Conservation (phyloP, 2,113 vertebrate genomes). For the Oreocharis arfaki region DNA sequence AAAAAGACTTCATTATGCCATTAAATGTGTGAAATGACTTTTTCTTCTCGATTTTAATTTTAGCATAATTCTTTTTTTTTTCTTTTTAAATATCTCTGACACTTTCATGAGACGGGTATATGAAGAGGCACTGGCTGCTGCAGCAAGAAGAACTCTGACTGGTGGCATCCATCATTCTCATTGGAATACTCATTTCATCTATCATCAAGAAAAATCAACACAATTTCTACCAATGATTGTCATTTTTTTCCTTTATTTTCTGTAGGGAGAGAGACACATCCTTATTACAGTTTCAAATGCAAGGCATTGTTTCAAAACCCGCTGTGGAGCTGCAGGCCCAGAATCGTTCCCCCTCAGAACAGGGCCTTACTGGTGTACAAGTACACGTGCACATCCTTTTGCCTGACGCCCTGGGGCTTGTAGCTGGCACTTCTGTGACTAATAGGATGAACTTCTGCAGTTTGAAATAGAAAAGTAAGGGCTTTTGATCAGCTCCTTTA, state of each 20-base stretch:
- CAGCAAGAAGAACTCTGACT: conserved; percentile 59
- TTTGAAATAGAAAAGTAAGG: not conserved
- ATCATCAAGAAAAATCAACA: conserved; percentile 63
- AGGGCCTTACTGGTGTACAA: not conserved
- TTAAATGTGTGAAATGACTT: conserved; percentile 64
- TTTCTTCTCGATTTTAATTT: conserved; percentile 64
- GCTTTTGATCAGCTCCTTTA: not conserved
- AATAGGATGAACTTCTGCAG: not conserved
- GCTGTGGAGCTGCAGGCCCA: not conserved
- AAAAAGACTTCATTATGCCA: conserved; percentile 63
- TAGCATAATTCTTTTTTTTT: conserved; percentile 41
- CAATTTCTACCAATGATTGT: conserved; percentile 37
- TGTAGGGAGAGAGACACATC: not conserved
- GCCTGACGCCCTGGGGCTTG: not conserved
- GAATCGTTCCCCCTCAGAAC: not conserved
- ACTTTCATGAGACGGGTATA: not conserved
- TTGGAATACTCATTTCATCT: conserved; percentile 50
- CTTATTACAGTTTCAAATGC: not conserved
- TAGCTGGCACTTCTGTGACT: not conserved
- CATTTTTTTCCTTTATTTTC: conserved; percentile 4
- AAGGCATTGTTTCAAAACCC: not conserved
- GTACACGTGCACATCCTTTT: not conserved
- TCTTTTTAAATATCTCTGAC: conserved; percentile 42
- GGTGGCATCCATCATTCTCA: conserved; percentile 46
- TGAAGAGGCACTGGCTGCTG: conserved; percentile 48